A percentile compares a stretch with the other conserved stretches of the same genome.
Evolutionary conservation across 2,797 vertebrate species (phyloP).

Genomic region (Xyrichtys novacula): DNA sequence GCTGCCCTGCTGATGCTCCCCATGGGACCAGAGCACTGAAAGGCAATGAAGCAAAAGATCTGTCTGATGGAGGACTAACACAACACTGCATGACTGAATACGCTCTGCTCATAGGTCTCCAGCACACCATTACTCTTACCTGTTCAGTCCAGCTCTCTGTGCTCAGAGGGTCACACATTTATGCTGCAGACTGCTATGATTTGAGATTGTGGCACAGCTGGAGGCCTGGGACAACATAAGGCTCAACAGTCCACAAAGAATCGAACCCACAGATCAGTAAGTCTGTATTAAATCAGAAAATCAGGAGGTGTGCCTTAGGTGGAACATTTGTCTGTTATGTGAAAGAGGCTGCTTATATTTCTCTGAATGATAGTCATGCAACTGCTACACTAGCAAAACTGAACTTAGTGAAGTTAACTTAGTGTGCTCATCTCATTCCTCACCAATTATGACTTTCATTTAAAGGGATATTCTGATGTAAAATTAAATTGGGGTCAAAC

Average conservation of each 20-base stretch:
- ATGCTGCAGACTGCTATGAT: not conserved
- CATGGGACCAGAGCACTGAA: slow-evolving; percentile 20
- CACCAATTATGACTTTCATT: no score
- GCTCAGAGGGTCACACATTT: not conserved
- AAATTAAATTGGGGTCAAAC: no score
- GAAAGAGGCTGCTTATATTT: no score
- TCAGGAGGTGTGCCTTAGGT: no score
- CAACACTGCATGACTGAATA: slow-evolving; percentile 27
- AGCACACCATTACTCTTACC: slow-evolving; percentile 33
- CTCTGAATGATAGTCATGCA: no score
- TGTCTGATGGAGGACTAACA: slow-evolving; percentile 41
- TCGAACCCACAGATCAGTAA: not conserved
- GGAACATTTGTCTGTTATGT: no score
- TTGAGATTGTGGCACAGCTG: not conserved
- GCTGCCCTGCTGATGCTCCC: slow-evolving; percentile 40
- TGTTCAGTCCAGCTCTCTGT: slow-evolving; percentile 14
- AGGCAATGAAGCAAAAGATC: slow-evolving; percentile 50
- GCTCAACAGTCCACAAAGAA: not conserved
- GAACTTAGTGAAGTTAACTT: no score
- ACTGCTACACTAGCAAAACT: no score
- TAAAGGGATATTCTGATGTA: no score
- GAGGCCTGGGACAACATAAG: not conserved
- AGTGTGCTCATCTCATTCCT: no score
- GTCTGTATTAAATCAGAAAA: not conserved
- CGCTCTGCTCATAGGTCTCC: slow-evolving; percentile 22